These are phyloP conservation scores for Harpagoxenus sublaevis DNA, from an alignment of 2,888 invertebrate genomes.

Conservation along the genomic window DNA sequence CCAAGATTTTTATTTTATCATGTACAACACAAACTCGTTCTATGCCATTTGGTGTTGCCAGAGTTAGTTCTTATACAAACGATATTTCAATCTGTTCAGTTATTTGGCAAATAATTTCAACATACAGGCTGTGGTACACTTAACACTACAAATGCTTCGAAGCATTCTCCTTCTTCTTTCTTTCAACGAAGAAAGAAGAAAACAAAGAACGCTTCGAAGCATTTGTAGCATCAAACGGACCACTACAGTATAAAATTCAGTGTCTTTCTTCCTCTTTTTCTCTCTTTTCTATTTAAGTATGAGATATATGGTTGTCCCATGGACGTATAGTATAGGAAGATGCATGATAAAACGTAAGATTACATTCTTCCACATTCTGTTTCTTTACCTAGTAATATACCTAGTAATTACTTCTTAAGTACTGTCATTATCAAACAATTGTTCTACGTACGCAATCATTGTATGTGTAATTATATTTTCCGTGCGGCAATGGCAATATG, in stretches of 20 bases:
- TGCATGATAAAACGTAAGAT: slow-evolving; percentile 10
- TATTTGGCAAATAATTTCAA: slow-evolving; percentile 9
- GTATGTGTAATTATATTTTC: background rate
- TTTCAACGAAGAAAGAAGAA: too few relatives aligned
- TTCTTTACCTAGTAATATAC: background rate
- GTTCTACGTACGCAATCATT: background rate
- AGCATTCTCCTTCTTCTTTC: too few relatives aligned
- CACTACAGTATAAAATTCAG: background rate
- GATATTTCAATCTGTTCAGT: slow-evolving; percentile 9
- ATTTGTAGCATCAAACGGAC: too few relatives aligned
- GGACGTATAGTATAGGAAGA: background rate
- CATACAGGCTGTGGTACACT: too few relatives aligned
- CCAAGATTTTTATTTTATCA: slow-evolving; percentile 2
- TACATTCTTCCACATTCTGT: background rate
- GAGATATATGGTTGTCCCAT: background rate
- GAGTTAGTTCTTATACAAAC: background rate
- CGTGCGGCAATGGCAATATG: background rate
- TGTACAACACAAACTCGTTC: background rate
- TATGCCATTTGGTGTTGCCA: background rate
- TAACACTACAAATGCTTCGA: too few relatives aligned
- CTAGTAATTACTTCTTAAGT: slow-evolving; percentile 8
- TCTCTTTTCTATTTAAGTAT: slow-evolving; percentile 4
- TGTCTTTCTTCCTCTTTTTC: background rate
- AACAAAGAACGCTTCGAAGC: too few relatives aligned
- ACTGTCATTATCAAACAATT: slow-evolving; percentile 3